Conservation (phyloP, 2,113 vertebrate genomes). For the Zosterops hypoxanthus region DNA sequence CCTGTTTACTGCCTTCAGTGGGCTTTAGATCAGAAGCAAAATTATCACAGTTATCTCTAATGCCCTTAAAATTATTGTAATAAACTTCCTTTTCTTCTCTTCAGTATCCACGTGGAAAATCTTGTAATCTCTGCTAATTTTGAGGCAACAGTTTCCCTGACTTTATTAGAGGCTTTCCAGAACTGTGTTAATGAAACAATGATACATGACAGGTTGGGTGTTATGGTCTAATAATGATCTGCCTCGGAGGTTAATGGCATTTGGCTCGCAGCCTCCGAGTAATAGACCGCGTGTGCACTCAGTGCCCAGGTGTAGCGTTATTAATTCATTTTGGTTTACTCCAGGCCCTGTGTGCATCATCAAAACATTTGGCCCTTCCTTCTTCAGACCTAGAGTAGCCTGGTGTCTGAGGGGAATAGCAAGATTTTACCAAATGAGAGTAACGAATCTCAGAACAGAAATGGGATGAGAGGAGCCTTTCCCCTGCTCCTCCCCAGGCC, state of each 20-base stretch:
- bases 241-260: constrained; percentile 64
- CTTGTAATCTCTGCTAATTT: constrained; percentile 62
- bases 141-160: constrained; percentile 45
- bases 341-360: background rate
- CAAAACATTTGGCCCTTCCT: background rate
- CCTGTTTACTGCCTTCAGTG: constrained; percentile 33
- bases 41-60: constrained; percentile 60
- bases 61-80: constrained; percentile 50
- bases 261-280: background rate
- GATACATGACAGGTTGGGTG: constrained; percentile 58
- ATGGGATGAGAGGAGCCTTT: background rate
- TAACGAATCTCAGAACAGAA: background rate
- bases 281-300: background rate
- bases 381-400: background rate
- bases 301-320: background rate
- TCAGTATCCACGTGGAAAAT: constrained; percentile 21
- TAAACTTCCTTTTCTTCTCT: constrained; percentile 60
- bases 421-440: background rate
- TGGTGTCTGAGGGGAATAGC: background rate
- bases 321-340: background rate
- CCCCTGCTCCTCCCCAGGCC: accelerated
- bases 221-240: constrained; percentile 45
- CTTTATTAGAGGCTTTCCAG: constrained; percentile 64
- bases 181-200: constrained; percentile 65
- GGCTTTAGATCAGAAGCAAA: constrained; percentile 58